Evolutionary conservation across 2,888 invertebrate genomes (phyloP), one percentile per base, ranked within the genome.

Genomic region (Lycophotia porphyrea): DNA sequence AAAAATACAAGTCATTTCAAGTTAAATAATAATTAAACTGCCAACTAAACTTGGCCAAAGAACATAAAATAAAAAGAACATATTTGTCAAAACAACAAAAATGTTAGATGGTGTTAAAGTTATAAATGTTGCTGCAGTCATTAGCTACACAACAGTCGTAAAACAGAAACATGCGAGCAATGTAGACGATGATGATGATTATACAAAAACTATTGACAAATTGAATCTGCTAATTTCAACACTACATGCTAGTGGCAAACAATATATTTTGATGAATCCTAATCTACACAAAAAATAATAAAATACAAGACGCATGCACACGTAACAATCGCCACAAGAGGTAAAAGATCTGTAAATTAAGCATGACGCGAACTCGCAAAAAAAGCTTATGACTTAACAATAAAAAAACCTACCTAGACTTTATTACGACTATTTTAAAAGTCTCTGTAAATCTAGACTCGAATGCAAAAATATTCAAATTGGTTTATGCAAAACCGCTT

Each of bases 181-280:
- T 87, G 86, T 84, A 90, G 86, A 91, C 89, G 91, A 92, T 87
- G 88, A 91, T 87, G 89, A 91, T 82, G 64, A 79, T 79, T 84
- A 84, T 86, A 91, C 92, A 95, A 95, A 95, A 95, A 95, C 89
- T 88, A 87, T 89, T 93, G 93, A 95, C 92, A 94, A 95, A 95
- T 94, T 93, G 91, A 93, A 92, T 91, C 86, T 87, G 89, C 89
- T 92, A 93, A 93, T 93, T 93, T 90, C 90, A 89, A 90, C 91
- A 91, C 88, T 76, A 88, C 88, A 84, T 78, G 88, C 83, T 87
- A 88, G 85, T 87, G 88, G 84, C 86, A 83, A 88, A 91, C 84
- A 88, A 87, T 87, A 88, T 88, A 90, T 88, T 88, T 80, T 84
- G 85, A 88, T 84, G 83, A 87, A 88, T 89, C 85, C 84, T 88